Base-by-base conservation (phyloP, 2,113 vertebrate species). In the Sinocyclocheilus grahami region DNA sequence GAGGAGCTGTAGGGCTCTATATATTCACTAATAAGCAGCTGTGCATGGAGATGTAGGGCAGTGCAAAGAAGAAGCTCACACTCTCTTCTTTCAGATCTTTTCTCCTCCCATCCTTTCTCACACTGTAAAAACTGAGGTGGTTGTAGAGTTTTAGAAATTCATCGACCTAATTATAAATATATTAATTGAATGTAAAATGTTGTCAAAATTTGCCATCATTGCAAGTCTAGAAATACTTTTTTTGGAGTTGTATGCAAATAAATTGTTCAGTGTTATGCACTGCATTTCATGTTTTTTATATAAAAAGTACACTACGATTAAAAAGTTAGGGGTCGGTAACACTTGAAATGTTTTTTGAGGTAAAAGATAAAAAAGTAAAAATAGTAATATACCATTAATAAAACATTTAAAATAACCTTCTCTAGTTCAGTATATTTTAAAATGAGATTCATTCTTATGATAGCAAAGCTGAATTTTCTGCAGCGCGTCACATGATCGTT, bases 31-130 rank as follows among this genome's bases (percentile, higher is more conserved):
- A 84, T 84, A 75, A 87, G 63, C 74, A 76, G 39, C 58, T 83
- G 77, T 74, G 63, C 42, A 74, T 85, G 39, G 53, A 85, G 78
- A 85, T 85, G 65, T 85, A 85, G 77, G 65, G 75, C 74, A 75
- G 60, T 3, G 30, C 65, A 87, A 22, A 27, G n/a, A 71, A 83
- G 67, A 60, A 42, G 67, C 67, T 72, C 42, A 46, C 20, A 18
- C 33, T 39, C 51, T 58, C 13, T 60, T 20, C 33, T 83, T 14
- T 74, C 5, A 1, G 11, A 83, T 72, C 18, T 33, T 55, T n/a
- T 58, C 2, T 72, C 5, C 51, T 39, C n/a, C 33, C n/a, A 20
- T 82, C 24, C 20, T 79, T 62, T 82, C 24, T 20, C 4, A 51
- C 27, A 20, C 24, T 55, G 48, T 78, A 46, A 33, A 24, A 48